Percentiles rank a stretch among this genome's conserved stretches.
Evolutionary conservation across 2,888 invertebrate genomes (phyloP).

Genomic region (Noctua pronuba): DNA sequence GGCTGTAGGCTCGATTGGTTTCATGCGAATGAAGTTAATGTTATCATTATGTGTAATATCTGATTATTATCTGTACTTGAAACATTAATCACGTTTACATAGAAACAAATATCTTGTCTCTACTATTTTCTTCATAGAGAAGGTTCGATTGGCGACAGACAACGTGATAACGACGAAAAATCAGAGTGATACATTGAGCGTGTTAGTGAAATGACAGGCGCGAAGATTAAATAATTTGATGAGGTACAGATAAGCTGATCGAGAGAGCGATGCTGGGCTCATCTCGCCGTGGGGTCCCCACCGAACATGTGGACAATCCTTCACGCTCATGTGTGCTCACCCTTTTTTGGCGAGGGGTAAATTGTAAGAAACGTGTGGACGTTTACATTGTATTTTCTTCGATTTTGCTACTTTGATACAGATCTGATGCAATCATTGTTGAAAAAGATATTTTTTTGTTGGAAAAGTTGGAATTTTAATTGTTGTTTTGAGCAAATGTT

Average conservation of each 20-base stretch:
- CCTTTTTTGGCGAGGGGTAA: conserved; percentile 86
- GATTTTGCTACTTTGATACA: neutral
- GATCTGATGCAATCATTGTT: neutral
- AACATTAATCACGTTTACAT: conserved; percentile 12
- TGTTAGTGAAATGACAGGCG: conserved; percentile 84
- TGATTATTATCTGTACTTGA: conserved; percentile 17
- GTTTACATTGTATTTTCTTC: conserved; percentile 15
- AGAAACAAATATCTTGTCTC: neutral
- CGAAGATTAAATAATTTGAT: conserved; percentile 82
- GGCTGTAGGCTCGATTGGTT: conserved; percentile 69
- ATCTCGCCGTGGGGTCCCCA: conserved; percentile 78
- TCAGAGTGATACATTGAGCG: conserved; percentile 82
- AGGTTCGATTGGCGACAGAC: conserved; percentile 22
- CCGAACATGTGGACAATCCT: conserved; percentile 90
- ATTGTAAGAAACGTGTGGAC: conserved; percentile 75
- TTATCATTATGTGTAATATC: conserved; percentile 37
- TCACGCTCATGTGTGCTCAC: conserved; percentile 90
- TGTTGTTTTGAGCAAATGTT: neutral
- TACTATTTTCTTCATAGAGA: conserved; percentile 7
- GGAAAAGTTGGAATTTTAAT: neutral
- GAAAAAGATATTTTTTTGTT: neutral
- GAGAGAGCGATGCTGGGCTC: conserved; percentile 72
- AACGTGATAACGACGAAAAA: conserved; percentile 46
- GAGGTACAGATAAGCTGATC: conserved; percentile 84
- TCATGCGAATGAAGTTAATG: conserved; percentile 76